Base-by-base conservation (phyloP, 2,113 vertebrate genomes). In the Catagonus wagneri region DNA sequence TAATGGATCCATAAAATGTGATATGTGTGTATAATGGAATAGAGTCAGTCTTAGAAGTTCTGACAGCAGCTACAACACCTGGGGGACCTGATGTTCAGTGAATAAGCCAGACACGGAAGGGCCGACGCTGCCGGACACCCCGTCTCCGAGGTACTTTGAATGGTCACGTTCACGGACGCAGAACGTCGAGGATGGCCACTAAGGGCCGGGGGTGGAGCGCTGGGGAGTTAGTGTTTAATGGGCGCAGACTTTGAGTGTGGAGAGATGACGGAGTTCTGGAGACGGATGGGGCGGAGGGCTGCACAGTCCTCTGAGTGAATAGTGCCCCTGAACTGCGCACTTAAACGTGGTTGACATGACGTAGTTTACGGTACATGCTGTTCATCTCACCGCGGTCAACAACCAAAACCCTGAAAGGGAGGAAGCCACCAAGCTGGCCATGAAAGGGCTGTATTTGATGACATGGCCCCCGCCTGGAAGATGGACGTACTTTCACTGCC, bases 1-100 rank as follows among this genome's bases (percentile, higher is more conserved):
- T 16, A 29, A 50, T 16, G 36, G 74, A 44, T 44, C 44, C 5
- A 34, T 27, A 7, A 44, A 44, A 32, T 14, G 36, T 2, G 17
- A 17, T 5, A 0, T 17, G 1, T 7, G 7, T 14, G 17, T 17
- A 7, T 10, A 13, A 0, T 17, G 27, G 6, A 32, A 17, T 22
- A 4, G 6, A 27, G 44, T 25, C 36, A 44, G 34, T 12, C 34
- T 60, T 8, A 7, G 58, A 20, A 80, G 19, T 63, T 22, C 81
- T 32, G 50, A n/a, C 3, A 11, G 4, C 9, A 4, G 39, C 32
- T 39, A 2, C 12, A 11, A 5, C 3, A 22, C 17, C 39, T n/a
- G n/a, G 27, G 80, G 13, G 34, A 44, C n/a, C 1, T 44, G 13
- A 15, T 17, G 14, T 14, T 9, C 32, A 44, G 65, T 69, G 36